These are phyloP conservation scores for Pluvianellus socialis DNA, from an alignment of 2,113 vertebrate genomes.

Conservation along the genomic window DNA sequence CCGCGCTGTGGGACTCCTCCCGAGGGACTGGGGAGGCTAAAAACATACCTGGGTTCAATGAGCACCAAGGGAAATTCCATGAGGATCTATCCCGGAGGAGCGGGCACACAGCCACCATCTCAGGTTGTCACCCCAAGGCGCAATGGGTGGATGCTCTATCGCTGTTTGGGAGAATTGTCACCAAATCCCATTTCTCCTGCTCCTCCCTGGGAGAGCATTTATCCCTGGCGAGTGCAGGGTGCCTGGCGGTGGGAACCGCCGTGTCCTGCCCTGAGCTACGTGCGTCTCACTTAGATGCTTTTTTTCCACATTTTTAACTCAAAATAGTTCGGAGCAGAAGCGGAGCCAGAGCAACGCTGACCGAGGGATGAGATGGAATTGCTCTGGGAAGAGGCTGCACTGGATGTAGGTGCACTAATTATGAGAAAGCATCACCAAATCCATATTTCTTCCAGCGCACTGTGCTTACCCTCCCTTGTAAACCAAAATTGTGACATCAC, in stretches of 20 bases:
- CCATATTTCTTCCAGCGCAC: not conserved
- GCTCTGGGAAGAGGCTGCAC: not conserved
- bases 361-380: rapidly evolving
- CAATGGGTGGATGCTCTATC: not conserved
- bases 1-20: not conserved
- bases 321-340: not conserved
- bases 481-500: not conserved
- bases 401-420: rapidly evolving
- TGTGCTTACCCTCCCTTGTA: not conserved
- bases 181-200: not conserved
- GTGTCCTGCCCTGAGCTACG: rapidly evolving
- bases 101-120: not conserved
- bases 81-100: not conserved
- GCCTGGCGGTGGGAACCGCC: rapidly evolving
- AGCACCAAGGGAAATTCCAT: not conserved
- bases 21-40: not conserved
- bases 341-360: not conserved
- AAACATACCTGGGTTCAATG: not conserved
- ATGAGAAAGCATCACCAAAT: not conserved
- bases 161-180: not conserved
- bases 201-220: rapidly evolving
- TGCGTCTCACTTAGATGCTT: rapidly evolving
- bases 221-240: not conserved
- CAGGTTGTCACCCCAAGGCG: not conserved
- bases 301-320: not conserved